Evolutionary conservation across 2,113 vertebrate genomes (phyloP), one percentile per base, ranked within the genome.

Genomic region (Mobula hypostoma): DNA sequence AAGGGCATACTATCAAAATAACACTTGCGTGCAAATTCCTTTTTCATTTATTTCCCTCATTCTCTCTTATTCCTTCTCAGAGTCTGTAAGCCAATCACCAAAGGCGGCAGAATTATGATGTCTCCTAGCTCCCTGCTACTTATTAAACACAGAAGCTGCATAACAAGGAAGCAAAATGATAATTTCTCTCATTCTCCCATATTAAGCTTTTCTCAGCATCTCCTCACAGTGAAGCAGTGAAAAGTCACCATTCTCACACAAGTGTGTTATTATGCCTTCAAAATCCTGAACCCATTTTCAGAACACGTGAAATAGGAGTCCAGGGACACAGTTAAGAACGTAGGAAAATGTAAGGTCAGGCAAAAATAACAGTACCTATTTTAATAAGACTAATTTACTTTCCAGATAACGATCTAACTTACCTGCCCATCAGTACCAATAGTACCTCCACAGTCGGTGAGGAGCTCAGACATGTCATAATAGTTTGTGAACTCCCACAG

Each of bases 401-500:
- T n/a, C 7, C 32, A 68, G 66, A 27, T n/a, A 72, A 93, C 48
- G 21, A 93, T 74, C 21, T 36, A 91, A 77, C 94, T 12, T 95
- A 97, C 97, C 96, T 98, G 97, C 94, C 97, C 97, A 63, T 97
- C 97, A 0, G 97, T 97, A 94, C 96, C 97, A 61, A 97, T 95
- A 70, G 96, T 97, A 79, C 97, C 97, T 12, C 97, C 95, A 0
- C 97, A 97, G 94, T 96, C 96, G 0, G 95, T 97, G 79, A 98
- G 95, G 83, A 98, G 97, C 95, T 97, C 96, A 0, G 97, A 97
- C 95, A 96, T 96, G 94, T 97, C 96, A 7, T 96, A 97, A 95
- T 97, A 97, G 95, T 95, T 97, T 95, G 95, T 96, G 94, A 98
- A 97, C 95, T 97, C 97, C 97, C 97, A 97, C 17, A 97, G 96